Percentiles rank a stretch among this genome's conserved stretches.
These are phyloP conservation scores for Steinernema hermaphroditum DNA, from an alignment of 2,888 invertebrate genomes.

Conservation along the genomic window DNA sequence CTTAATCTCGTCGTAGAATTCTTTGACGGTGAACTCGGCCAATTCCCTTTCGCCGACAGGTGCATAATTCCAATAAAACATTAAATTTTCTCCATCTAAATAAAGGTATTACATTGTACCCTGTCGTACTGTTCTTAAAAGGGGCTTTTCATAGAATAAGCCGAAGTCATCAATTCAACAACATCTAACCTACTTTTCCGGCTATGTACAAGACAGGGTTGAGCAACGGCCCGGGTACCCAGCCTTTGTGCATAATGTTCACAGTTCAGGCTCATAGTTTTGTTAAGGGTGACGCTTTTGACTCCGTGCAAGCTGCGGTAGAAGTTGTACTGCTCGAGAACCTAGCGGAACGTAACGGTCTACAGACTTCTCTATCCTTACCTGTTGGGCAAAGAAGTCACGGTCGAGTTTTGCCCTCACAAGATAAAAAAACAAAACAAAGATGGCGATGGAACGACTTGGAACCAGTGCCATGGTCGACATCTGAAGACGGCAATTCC, in stretches of 20 bases:
- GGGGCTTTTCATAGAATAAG: no score
- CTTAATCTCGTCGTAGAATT: slow-evolving; percentile 42
- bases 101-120: no score
- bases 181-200: not conserved
- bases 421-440: not conserved
- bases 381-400: not conserved
- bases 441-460: not conserved
- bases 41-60: slow-evolving; percentile 34
- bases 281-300: not conserved
- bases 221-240: not conserved
- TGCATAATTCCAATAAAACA: slow-evolving; percentile 39
- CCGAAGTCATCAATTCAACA: no score
- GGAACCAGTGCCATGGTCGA: not conserved
- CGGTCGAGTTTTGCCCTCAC: not conserved
- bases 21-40: slow-evolving; percentile 36
- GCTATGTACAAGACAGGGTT: slow-evolving; percentile 7
- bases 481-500: not conserved
- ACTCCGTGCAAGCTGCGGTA: slow-evolving; percentile 15
- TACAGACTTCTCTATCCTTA: no score
- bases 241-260: not conserved
- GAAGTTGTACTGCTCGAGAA: slow-evolving; percentile 11
- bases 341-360: not conserved
- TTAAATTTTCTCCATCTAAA: slow-evolving; percentile 43
- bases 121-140: no score
- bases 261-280: not conserved